Evolutionary conservation across 2,888 invertebrate species (phyloP).

Genomic region (Drosophila mercatorum): DNA sequence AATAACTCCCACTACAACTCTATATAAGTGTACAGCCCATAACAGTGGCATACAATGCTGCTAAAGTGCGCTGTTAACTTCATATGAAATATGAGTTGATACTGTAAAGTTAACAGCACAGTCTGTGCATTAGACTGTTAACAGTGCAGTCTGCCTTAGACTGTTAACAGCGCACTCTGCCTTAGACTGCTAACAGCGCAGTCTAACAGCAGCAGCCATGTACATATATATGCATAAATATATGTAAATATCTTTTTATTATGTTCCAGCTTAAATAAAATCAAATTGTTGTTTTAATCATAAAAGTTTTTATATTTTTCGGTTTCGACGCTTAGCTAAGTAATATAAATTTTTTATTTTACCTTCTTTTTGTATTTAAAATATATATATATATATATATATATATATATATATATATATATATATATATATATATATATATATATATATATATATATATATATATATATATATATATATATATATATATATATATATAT

Average conservation of each 20-base stretch:
- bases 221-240: too few relatives aligned
- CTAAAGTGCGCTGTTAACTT: too few relatives aligned
- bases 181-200: too few relatives aligned
- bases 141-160: too few relatives aligned
- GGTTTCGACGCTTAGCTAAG: slow-evolving; percentile 75
- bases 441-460: slow-evolving; percentile 11
- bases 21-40: neutral
- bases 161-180: too few relatives aligned
- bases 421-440: slow-evolving; percentile 51
- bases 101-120: too few relatives aligned
- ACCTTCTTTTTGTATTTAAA: slow-evolving; percentile 59
- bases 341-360: slow-evolving; percentile 72
- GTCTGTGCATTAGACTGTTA: too few relatives aligned
- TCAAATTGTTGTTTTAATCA: slow-evolving; percentile 35
- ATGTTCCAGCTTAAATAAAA: too few relatives aligned
- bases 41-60: neutral
- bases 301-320: slow-evolving; percentile 80
- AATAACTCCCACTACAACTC: neutral
- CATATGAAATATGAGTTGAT: too few relatives aligned
- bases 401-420: slow-evolving; percentile 47
- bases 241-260: too few relatives aligned
- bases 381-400: slow-evolving; percentile 50
- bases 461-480: slow-evolving; percentile 60
- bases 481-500: slow-evolving; percentile 18
- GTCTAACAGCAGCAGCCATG: too few relatives aligned